A percentile compares a stretch with the other conserved stretches of the same genome.
Conservation (phyloP, 1,140 invertebrate genomes). For the Cyphomyrmex costatus region DNA sequence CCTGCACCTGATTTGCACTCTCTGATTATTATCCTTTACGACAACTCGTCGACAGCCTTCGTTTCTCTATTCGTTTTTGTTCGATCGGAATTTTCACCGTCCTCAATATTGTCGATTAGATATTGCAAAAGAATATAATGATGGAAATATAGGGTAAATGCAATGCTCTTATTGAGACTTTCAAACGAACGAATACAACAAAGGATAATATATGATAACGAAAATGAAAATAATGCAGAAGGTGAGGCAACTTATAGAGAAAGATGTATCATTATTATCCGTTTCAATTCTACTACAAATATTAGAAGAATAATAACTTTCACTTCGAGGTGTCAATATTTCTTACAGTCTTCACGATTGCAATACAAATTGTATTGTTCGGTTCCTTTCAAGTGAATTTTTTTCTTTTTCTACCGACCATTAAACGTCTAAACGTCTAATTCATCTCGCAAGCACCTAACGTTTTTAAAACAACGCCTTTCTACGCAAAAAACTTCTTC, state of each 20-base stretch:
- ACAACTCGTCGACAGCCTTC: not conserved
- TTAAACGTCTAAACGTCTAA: conserved; percentile 51
- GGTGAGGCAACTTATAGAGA: not conserved
- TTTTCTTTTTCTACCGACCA: not conserved
- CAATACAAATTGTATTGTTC: not conserved
- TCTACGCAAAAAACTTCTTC: conserved; percentile 19
- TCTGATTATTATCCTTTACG: conserved; percentile 5
- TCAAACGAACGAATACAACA: not conserved
- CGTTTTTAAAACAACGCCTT: conserved; percentile 27
- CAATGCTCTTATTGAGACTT: not conserved
- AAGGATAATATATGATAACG: not conserved
- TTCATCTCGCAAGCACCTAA: not conserved
- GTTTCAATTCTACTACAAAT: conserved; percentile 7
- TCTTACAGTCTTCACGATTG: not conserved
- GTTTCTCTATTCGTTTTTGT: not conserved
- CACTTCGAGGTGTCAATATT: conserved; percentile 11
- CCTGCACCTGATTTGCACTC: not conserved
- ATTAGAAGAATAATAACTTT: conserved; percentile 25
- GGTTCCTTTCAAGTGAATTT: conserved; percentile 7
- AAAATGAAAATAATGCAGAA: not conserved
- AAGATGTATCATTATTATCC: not conserved
- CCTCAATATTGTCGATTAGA: not conserved
- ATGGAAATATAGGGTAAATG: not conserved
- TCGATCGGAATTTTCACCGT: not conserved
- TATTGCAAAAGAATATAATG: not conserved